These are phyloP conservation scores for Hipposideros armiger DNA, from an alignment of 2,113 vertebrate genomes.

Conservation along the genomic window DNA sequence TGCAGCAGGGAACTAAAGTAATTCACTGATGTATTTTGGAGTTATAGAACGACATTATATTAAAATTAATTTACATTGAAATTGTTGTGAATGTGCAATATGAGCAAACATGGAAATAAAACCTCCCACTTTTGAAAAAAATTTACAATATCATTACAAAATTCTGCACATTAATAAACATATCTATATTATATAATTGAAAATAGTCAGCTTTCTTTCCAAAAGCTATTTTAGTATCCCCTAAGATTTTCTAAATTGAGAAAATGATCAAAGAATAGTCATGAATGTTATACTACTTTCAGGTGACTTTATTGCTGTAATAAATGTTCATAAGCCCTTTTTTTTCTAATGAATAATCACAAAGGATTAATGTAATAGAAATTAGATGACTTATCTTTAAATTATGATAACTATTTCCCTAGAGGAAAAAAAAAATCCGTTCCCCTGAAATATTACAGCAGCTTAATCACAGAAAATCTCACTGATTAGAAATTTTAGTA, in stretches of 20 bases:
- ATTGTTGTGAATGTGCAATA: neutral
- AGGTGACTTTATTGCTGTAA: neutral
- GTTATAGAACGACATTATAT: neutral
- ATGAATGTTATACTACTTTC: neutral
- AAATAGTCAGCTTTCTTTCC: neutral
- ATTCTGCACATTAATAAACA: neutral
- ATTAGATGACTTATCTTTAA: constrained; percentile 11
- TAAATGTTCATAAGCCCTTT: neutral
- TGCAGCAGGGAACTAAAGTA: neutral
- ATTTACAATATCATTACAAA: neutral
- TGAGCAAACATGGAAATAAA: neutral
- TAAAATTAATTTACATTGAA: no score
- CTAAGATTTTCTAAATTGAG: neutral
- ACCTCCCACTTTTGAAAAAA: neutral
- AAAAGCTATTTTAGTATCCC: neutral
- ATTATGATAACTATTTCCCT: neutral
- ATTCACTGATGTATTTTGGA: neutral
- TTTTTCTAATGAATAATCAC: constrained; percentile 15
- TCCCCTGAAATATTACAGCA: neutral
- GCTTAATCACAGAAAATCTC: neutral
- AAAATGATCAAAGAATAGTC: neutral
- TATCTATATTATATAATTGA: neutral
- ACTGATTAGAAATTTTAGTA: neutral
- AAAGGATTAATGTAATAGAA: neutral
- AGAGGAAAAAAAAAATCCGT: neutral